Percentiles rank a stretch among this genome's conserved stretches.
Conservation (phyloP, 2,113 vertebrate species). For the Anoura caudifer region DNA sequence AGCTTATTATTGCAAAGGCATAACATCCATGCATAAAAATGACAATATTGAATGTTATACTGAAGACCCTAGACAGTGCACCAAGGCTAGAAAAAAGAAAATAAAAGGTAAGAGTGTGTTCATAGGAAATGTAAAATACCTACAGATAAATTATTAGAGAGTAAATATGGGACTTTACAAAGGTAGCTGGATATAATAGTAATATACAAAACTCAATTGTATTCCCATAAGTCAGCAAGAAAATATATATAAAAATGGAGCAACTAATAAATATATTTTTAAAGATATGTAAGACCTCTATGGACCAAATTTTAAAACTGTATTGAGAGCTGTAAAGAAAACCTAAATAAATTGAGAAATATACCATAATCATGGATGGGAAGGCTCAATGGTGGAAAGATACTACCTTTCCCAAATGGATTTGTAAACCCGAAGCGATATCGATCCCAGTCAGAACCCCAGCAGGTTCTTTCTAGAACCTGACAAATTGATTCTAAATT, state of each 20-base stretch:
- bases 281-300: background rate
- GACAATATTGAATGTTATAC: background rate
- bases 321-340: constrained; percentile 7
- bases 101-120: background rate
- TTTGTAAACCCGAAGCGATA: background rate
- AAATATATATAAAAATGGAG: background rate
- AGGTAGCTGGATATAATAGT: background rate
- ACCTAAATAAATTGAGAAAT: background rate
- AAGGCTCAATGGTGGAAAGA: background rate
- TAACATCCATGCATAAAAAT: background rate
- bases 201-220: background rate
- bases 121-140: background rate
- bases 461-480: background rate
- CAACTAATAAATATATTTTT: background rate
- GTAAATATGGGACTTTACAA: background rate
- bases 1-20: background rate
- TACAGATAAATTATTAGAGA: background rate
- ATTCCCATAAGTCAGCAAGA: background rate
- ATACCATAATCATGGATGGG: constrained; percentile 7
- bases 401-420: background rate
- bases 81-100: background rate
- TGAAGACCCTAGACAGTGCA: background rate
- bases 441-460: background rate
- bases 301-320: background rate
- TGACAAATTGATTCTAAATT: background rate